Base-by-base conservation (phyloP, 2,113 vertebrate species). In the Dasypus novemcinctus region DNA sequence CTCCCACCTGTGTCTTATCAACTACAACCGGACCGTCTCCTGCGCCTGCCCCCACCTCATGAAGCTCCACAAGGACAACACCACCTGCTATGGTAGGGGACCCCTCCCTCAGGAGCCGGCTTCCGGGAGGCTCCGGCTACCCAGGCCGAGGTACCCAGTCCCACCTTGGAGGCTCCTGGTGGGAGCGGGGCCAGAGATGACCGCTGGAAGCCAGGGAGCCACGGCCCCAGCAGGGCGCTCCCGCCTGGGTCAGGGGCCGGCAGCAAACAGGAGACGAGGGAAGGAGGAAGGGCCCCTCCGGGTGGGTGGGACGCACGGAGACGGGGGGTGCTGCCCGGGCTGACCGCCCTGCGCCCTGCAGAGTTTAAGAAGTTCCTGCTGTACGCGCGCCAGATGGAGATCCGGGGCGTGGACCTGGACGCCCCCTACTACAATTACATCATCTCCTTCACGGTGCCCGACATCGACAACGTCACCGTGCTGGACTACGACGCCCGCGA, bases 351-450 rank as follows among this genome's bases (percentile, higher is more conserved):
- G 0, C 52, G 18, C 59, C 93, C 74, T 69, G 0, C 98, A 99
- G 99, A 99, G 96, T 99, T 99, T 41, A 99, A 99, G 96, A 99
- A 99, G 98, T 99, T 99, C 98, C 98, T 99, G 98, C 99, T 99
- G 74, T 99, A 99, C 1, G 99, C 99, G 0, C 99, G 99, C 46
- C 99, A 99, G 98, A 99, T 99, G 97, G 99, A 99, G 98, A 99
- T 99, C 97, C 98, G 99, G 12, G 99, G 99, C 0, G 99, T 99
- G 98, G 99, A 99, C 98, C 98, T 99, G 0, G 99, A 99, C 31
- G 99, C 99, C 97, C 99, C 99, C 0, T 99, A 99, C 98, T 99
- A 99, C 98, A 99, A 99, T 98, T 99, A 99, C 98, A 99, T 99
- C 97, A 99, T 99, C 98, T 99, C 99, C 95, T 99, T 99, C 98